A percentile compares a stretch with the other conserved stretches of the same genome.
Conservation (phyloP, 2,113 vertebrate genomes). For the Lates calcarifer region DNA sequence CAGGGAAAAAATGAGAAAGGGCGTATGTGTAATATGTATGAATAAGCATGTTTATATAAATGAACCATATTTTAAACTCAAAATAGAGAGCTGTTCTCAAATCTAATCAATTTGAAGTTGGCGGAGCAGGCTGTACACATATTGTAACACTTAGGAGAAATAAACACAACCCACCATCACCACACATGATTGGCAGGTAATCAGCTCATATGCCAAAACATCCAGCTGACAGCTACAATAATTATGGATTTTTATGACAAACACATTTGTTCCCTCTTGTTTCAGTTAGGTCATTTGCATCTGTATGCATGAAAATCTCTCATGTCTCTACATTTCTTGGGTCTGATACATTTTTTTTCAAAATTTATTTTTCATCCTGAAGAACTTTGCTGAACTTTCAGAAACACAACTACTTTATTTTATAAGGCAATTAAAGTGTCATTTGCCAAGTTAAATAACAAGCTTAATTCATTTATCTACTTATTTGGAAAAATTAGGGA, state of each 20-base stretch:
- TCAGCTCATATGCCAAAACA: conserved; percentile 32
- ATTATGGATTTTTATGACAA: conserved; percentile 17
- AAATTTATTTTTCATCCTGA: neutral
- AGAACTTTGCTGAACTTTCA: conserved; percentile 4
- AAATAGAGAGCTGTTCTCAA: neutral
- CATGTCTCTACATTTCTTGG: conserved; percentile 10
- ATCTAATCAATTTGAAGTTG: conserved; percentile 35
- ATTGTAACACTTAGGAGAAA: conserved; percentile 16
- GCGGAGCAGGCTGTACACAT: neutral
- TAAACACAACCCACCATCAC: conserved; percentile 14
- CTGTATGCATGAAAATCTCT: conserved; percentile 14
- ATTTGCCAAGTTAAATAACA: neutral
- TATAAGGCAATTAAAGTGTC: neutral
- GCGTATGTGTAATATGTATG: conserved; percentile 1
- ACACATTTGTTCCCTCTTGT: conserved; percentile 4
- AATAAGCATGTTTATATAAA: conserved; percentile 19
- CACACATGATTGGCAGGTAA: conserved; percentile 41
- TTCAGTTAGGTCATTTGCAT: conserved; percentile 33
- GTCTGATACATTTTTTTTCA: conserved; percentile 6
- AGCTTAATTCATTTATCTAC: neutral
- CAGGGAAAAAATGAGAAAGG: neutral
- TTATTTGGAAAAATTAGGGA: neutral
- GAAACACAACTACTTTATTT: conserved; percentile 1
- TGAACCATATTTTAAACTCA: conserved; percentile 14
- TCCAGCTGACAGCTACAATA: conserved; percentile 28